Evolutionary conservation across 2,797 vertebrate genomes (phyloP).

Genomic region (Miichthys miiuy): DNA sequence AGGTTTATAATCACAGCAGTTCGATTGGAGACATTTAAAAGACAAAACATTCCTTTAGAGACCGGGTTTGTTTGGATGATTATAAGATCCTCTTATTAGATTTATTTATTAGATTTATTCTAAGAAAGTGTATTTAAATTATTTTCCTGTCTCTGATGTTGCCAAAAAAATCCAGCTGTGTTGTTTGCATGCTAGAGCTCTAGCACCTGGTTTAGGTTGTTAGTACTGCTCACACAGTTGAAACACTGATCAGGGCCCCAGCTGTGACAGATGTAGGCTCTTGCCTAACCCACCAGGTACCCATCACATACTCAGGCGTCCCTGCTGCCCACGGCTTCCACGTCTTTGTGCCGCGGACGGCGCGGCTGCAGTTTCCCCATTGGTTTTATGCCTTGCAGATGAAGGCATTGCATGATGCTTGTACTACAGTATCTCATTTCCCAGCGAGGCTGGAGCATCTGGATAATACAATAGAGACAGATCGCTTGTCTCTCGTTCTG

Average conservation of each 20-base stretch:
- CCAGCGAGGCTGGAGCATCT: slow-evolving; percentile 74
- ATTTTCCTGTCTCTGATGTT: slow-evolving; percentile 18
- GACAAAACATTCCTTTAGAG: slow-evolving; percentile 2
- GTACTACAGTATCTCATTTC: slow-evolving; percentile 66
- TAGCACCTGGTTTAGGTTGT: slow-evolving; percentile 33
- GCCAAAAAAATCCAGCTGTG: slow-evolving; percentile 41
- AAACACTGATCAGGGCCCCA: slow-evolving; percentile 45
- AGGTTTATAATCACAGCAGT: not conserved
- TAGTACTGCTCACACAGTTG: slow-evolving; percentile 39
- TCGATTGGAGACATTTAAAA: slow-evolving; percentile 10
- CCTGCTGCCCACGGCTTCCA: slow-evolving; percentile 13
- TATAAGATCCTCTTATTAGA: slow-evolving; percentile 6
- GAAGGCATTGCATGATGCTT: slow-evolving; percentile 46
- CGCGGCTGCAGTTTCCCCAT: slow-evolving; percentile 18
- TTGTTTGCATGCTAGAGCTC: slow-evolving; percentile 14
- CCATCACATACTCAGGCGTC: slow-evolving; percentile 30
- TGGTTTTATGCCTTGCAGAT: slow-evolving; percentile 57
- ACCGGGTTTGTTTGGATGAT: not conserved
- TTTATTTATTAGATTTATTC: slow-evolving; percentile 14
- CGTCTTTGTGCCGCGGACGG: not conserved
- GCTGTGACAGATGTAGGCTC: slow-evolving; percentile 46
- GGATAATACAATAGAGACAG: slow-evolving; percentile 76
- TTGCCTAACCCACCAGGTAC: slow-evolving; percentile 42
- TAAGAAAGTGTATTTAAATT: slow-evolving; percentile 7
- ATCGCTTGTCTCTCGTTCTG: slow-evolving; percentile 70